Conservation (phyloP, 2,888 invertebrate species). For the Drosophila seclusa region DNA sequence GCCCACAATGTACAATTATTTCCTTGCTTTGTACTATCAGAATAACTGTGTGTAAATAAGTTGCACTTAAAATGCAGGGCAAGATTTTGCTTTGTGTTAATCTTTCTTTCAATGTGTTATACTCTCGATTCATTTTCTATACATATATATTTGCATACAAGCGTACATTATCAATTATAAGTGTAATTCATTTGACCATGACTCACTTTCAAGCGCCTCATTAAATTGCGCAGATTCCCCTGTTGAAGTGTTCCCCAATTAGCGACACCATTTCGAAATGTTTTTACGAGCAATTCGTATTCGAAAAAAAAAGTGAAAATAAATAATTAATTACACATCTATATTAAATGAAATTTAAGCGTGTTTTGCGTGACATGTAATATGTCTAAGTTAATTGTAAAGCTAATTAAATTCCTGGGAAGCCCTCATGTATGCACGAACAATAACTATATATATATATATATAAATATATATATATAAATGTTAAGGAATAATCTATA, state of each 20-base stretch:
- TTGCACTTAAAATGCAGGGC: background rate
- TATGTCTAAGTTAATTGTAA: background rate
- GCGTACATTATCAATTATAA: conserved; percentile 26
- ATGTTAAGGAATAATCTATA: background rate
- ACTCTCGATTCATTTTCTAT: conserved; percentile 6
- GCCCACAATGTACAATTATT: background rate
- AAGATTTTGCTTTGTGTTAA: conserved; percentile 27
- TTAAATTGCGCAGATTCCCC: conserved; percentile 35
- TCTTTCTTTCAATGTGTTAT: conserved; percentile 9
- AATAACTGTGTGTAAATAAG: conserved; percentile 1
- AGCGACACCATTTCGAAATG: conserved; percentile 44
- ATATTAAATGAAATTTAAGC: conserved; percentile 18
- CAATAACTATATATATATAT: background rate
- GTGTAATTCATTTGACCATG: conserved; percentile 52
- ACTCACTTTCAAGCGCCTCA: conserved; percentile 51
- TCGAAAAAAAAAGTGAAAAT: conserved; percentile 36
- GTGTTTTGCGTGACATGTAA: conserved; percentile 28
- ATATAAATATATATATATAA: no score
- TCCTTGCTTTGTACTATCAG: conserved; percentile 26
- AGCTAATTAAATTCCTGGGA: conserved; percentile 19
- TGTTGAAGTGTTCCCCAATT: conserved; percentile 41
- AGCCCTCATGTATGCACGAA: background rate
- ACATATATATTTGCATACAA: conserved; percentile 8
- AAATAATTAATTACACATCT: conserved; percentile 15
- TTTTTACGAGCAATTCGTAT: conserved; percentile 12